Base-by-base conservation (phyloP, 2,888 invertebrate species). In the Megamerina dolium region DNA sequence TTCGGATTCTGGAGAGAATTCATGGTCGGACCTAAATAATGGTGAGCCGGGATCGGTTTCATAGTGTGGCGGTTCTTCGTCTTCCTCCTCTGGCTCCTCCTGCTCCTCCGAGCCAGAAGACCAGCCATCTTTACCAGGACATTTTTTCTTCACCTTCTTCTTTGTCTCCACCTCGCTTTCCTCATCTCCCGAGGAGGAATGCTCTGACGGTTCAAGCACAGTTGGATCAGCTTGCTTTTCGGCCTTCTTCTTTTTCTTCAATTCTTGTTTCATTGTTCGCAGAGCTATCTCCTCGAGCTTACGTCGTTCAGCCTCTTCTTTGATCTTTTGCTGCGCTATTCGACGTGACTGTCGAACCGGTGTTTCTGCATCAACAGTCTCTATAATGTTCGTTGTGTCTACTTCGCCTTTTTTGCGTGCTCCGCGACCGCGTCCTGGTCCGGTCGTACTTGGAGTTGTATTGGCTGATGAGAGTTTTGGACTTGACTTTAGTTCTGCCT, bases 1-100 rank as follows among this genome's bases (percentile, higher is more conserved):
- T 60, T 93, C 92, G 2, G 90, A 90, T 62, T 92, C 92, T 0
- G 90, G 90, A 0, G 91, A 91, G 68, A 93, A 93, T 70, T 94
- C 94, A 60, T 93, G 93, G 67, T 93, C 92, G 0, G 89, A 90
- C 63, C 83, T 85, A 55, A 82, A 80, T 1, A 79, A 66, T n/a
- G 70, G 72, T 12, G 69, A 65, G 1, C 77, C 75, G 5, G 73
- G 75, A 50, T 76, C 75, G 12, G 74, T 74, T 31, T 75, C 74
- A 36, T 74, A 70, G 37, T 72, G 72, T 23, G 72, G 72, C 5
- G 72, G 73, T 41, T 73, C 70, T 29, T 73, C 73, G 19, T 73
- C 72, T 18, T 74, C 70, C 39, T 74, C 74, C 35, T 74, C 74
- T 37, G 73, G 72, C 40, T 71, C 73, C 26, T 66, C 70, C 45